Base-by-base conservation (phyloP, 2,888 invertebrate genomes). In the Mechanitis mazaeus region DNA sequence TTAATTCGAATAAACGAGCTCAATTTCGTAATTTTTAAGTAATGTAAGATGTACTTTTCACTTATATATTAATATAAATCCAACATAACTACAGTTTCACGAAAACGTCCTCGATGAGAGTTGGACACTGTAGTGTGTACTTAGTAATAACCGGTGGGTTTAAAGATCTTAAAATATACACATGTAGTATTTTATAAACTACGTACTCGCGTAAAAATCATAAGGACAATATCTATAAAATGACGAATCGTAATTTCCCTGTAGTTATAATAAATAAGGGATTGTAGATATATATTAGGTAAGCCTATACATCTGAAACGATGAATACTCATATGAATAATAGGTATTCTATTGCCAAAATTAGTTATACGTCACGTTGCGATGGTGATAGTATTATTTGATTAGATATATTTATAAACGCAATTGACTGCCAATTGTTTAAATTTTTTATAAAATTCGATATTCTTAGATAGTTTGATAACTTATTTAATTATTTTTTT, bases 341-440 rank as follows among this genome's bases (percentile, higher is more conserved):
- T 50, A 50, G 50, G 50, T 50, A 50, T 50, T 50, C 50, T 50
- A 50, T 50, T 50, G 71, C 81, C 85, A 84, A 82, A 74, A 71
- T 79, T 84, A 87, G 82, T 72, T 71, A 72, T 68, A 65, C 75
- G 76, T 80, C 78, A 84, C 79, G 74, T 80, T 75, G 79, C 79
- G 75, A 84, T 68, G 79, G 85, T 85, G 87, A 86, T 85, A 60
- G 58, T 61, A 84, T 82, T 83, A 79, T 86, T 85, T 84, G 78
- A 81, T 73, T 88, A 85, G 82, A 77, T 80, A 77, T 79, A 80
- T 80, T 83, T 78, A 77, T 83, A 78, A 79, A 75, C 78, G 84
- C 87, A 88, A 85, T 88, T 88, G 87, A 90, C 89, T 89, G 89
- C 89, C 89, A 89, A 88, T 89, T 88, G 89, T 85, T 66, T 76